Percentiles rank a stretch among this genome's conserved stretches.
phyloP scores from a whole-genome alignment of 2,797 vertebrate genomes.

The Paratrypauchen microcephalus region DNA sequence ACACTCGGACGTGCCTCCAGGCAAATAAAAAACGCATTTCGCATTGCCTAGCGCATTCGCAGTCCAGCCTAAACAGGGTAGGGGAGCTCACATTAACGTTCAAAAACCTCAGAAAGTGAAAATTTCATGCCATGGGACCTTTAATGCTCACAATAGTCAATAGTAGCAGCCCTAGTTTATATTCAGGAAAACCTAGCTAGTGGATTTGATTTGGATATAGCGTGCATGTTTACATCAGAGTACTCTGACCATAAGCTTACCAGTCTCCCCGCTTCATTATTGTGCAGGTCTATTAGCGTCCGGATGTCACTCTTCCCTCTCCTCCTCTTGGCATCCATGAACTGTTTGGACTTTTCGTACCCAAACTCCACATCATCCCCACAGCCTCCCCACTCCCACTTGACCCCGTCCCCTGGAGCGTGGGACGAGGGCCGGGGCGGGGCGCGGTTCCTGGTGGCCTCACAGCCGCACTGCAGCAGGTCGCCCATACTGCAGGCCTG shows the following conservation, averaged over 20 bases:
- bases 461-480: conserved; percentile 93
- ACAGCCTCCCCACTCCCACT: conserved; percentile 98
- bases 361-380: conserved; percentile 97
- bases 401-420: conserved; percentile 74
- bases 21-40: too few relatives aligned
- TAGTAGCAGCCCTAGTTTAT: too few relatives aligned
- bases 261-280: conserved; percentile 96
- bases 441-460: conserved; percentile 84
- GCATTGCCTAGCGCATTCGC: too few relatives aligned
- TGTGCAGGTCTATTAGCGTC: conserved; percentile 92
- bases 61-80: too few relatives aligned
- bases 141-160: too few relatives aligned
- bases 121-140: too few relatives aligned
- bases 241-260: conserved; percentile 67
- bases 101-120: too few relatives aligned
- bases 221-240: background rate
- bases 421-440: conserved; percentile 76
- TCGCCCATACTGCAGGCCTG: conserved; percentile 99
- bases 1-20: too few relatives aligned
- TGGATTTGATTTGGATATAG: too few relatives aligned
- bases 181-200: too few relatives aligned
- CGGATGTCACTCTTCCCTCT: conserved; percentile 95
- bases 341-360: conserved; percentile 96
- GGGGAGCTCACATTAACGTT: too few relatives aligned
- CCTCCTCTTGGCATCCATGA: conserved; percentile 94